Evolutionary conservation across 2,797 vertebrate species (phyloP).

Genomic region (Anguilla obscura): DNA sequence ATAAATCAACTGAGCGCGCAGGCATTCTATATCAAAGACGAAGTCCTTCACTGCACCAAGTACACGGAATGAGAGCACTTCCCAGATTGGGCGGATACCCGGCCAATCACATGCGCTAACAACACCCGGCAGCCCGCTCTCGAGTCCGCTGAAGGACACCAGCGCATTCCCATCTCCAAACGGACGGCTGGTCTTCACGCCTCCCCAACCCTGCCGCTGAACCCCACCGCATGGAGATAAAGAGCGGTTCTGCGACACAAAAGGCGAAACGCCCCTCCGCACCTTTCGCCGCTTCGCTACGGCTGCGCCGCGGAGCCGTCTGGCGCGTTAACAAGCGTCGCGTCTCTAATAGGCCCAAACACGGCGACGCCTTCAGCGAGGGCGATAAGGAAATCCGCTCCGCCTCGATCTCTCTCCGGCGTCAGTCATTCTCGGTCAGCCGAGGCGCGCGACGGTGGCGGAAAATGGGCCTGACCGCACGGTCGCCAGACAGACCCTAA

Average conservation of each 20-base stretch:
- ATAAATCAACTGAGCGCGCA: neutral
- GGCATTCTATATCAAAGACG: neutral
- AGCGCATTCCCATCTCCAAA: neutral
- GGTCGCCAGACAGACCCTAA: neutral
- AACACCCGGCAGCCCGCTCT: neutral
- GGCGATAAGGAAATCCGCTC: neutral
- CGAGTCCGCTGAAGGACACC: neutral
- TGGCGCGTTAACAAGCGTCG: neutral
- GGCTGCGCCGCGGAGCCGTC: neutral
- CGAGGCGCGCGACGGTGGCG: too few species aligned
- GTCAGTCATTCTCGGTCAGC: neutral
- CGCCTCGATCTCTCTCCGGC: neutral
- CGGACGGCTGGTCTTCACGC: neutral
- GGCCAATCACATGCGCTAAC: neutral
- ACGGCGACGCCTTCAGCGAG: constrained; percentile 1
- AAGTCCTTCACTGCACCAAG: neutral
- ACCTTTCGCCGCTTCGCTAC: neutral
- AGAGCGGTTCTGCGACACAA: neutral
- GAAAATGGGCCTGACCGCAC: neutral
- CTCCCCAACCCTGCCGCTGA: neutral
- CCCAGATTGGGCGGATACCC: neutral
- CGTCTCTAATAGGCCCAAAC: neutral
- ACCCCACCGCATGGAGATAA: neutral
- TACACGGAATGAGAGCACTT: neutral
- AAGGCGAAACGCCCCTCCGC: neutral